A percentile compares a stretch with the other conserved stretches of the same genome.
Evolutionary conservation across 2,797 vertebrate genomes (phyloP).

Genomic region (Chelmon rostratus): DNA sequence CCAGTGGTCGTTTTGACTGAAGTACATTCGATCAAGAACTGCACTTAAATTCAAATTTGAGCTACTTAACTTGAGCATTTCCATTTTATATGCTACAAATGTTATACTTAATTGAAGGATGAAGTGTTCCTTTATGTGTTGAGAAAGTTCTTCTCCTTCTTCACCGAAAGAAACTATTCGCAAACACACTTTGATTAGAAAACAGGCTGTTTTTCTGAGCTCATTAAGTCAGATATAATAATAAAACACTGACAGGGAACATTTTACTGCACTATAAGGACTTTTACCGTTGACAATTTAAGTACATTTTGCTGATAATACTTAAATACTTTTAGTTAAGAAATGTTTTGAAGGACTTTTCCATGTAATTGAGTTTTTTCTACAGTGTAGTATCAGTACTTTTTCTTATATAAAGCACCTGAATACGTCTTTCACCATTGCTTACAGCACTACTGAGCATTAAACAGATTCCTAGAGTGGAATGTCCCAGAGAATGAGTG

Average conservation of each 20-base stretch:
- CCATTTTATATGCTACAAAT: neutral
- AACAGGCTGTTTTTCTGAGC: too few relatives aligned
- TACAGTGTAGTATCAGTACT: neutral
- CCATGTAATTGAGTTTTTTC: neutral
- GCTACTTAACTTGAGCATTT: neutral
- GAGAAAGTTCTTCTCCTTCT: too few relatives aligned
- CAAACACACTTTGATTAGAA: too few relatives aligned
- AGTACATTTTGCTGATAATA: neutral
- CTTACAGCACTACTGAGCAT: too few relatives aligned
- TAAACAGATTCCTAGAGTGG: neutral
- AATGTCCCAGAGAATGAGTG: neutral
- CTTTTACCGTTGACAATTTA: neutral
- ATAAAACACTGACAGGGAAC: neutral
- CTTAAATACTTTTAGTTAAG: neutral
- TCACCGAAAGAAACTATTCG: too few relatives aligned
- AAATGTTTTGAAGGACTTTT: neutral
- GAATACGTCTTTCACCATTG: neutral
- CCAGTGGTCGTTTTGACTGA: neutral
- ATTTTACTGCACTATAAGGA: neutral
- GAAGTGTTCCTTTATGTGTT: too few relatives aligned
- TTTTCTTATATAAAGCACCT: too few relatives aligned
- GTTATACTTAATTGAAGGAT: too few relatives aligned
- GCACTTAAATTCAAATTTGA: neutral
- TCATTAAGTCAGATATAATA: too few relatives aligned
- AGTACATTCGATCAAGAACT: neutral